These are phyloP conservation scores for Eupeodes luniger DNA, from an alignment of 2,888 invertebrate species.

Conservation along the genomic window DNA sequence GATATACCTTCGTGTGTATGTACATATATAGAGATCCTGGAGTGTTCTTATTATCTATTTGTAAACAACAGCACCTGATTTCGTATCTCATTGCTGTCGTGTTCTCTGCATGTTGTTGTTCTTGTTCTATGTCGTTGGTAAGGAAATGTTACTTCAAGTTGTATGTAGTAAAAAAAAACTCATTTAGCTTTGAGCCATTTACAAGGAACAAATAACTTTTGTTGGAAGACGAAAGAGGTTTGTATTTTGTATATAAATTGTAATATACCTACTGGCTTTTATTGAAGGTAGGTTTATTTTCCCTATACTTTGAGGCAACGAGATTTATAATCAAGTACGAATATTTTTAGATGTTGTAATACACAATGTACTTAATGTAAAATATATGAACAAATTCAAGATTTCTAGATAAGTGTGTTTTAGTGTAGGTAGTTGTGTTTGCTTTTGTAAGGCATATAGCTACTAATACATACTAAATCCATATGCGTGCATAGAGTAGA, in stretches of 20 bases:
- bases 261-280: constrained; percentile 17
- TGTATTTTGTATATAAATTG: constrained; percentile 9
- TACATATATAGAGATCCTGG: constrained; percentile 42
- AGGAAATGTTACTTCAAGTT: constrained; percentile 47
- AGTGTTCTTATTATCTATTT: constrained; percentile 70
- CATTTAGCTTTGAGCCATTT: constrained; percentile 68
- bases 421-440: not conserved
- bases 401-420: constrained; percentile 16
- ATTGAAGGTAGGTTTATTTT: constrained; percentile 43
- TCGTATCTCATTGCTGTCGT: constrained; percentile 44
- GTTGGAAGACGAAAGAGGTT: constrained; percentile 41
- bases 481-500: not conserved
- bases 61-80: constrained; percentile 73
- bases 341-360: constrained; percentile 60
- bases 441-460: not conserved
- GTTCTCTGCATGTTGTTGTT: constrained; percentile 3
- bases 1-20: not conserved
- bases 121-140: constrained; percentile 22
- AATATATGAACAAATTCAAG: constrained; percentile 21
- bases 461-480: too few species aligned
- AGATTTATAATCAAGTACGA: constrained; percentile 58
- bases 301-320: constrained; percentile 52
- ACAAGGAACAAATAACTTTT: constrained; percentile 67
- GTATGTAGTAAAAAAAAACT: constrained; percentile 57
- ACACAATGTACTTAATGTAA: constrained; percentile 31